A percentile compares a stretch with the other conserved stretches of the same genome.
Conservation (phyloP, 2,113 vertebrate genomes). For the Aramus guarauna region DNA sequence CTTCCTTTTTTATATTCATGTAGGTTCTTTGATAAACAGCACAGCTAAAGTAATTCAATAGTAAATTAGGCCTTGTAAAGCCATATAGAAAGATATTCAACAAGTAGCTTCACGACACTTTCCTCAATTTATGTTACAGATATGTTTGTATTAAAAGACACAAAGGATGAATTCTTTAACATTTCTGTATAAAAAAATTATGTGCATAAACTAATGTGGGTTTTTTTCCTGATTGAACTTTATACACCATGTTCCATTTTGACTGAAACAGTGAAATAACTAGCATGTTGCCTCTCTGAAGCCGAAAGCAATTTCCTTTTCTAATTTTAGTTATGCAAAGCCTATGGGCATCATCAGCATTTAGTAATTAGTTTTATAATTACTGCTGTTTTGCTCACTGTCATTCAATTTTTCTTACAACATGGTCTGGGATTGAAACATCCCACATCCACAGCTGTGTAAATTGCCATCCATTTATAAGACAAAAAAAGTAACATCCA, state of each 20-base stretch:
- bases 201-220: conserved; percentile 65
- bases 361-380: conserved; percentile 99
- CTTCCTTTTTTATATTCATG: background rate
- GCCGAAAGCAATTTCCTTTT: conserved; percentile 99
- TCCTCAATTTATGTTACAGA: conserved; percentile 26
- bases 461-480: conserved; percentile 93
- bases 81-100: background rate
- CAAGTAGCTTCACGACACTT: conserved; percentile 31
- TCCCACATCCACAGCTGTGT: conserved; percentile 95
- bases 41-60: background rate
- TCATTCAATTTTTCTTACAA: conserved; percentile 98
- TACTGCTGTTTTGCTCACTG: conserved; percentile 98
- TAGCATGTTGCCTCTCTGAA: conserved; percentile 85
- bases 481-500: conserved; percentile 81
- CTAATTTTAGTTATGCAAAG: conserved; percentile 99
- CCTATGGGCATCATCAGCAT: conserved; percentile 99
- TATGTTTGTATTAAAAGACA: conserved; percentile 33
- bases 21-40: background rate
- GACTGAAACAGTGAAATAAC: conserved; percentile 82
- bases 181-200: conserved; percentile 66
- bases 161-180: conserved; percentile 59
- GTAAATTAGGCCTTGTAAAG: background rate
- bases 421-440: conserved; percentile 93
- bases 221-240: conserved; percentile 76
- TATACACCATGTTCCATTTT: conserved; percentile 79